Conservation (phyloP, 2,888 invertebrate genomes). For the Pyrocoelia pectoralis region DNA sequence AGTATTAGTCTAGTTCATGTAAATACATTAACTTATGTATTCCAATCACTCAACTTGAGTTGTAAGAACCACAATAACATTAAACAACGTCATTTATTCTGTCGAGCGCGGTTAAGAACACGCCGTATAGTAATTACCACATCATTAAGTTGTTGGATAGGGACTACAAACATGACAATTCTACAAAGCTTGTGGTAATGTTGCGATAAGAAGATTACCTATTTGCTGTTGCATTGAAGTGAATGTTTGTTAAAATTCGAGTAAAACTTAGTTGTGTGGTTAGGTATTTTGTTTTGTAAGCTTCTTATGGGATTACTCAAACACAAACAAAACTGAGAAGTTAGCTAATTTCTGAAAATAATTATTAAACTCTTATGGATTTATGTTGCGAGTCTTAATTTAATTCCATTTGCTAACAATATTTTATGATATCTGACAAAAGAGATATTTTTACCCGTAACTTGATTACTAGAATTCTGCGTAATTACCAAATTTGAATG, state of each 20-base stretch:
- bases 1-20: too few relatives aligned
- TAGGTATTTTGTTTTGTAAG: conserved; percentile 5
- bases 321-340: background rate
- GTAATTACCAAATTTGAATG: too few relatives aligned
- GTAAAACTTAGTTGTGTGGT: conserved; percentile 5
- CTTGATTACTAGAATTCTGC: too few relatives aligned
- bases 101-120: background rate
- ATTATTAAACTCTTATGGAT: background rate
- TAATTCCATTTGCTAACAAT: too few relatives aligned
- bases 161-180: conserved; percentile 10
- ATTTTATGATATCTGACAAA: too few relatives aligned
- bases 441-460: too few relatives aligned
- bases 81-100: background rate
- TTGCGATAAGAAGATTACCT: conserved; percentile 14
- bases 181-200: conserved; percentile 10
- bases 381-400: too few relatives aligned
- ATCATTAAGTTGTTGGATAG: conserved; percentile 7
- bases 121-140: conserved; percentile 3
- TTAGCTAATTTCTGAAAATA: background rate
- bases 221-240: conserved; percentile 7
- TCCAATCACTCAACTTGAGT: too few relatives aligned
- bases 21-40: too few relatives aligned
- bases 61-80: background rate
- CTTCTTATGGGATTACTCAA: conserved; percentile 4
- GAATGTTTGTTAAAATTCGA: conserved; percentile 14